Evolutionary conservation across 2,113 vertebrate genomes (phyloP).

Genomic region (Megatriorchis doriae): DNA sequence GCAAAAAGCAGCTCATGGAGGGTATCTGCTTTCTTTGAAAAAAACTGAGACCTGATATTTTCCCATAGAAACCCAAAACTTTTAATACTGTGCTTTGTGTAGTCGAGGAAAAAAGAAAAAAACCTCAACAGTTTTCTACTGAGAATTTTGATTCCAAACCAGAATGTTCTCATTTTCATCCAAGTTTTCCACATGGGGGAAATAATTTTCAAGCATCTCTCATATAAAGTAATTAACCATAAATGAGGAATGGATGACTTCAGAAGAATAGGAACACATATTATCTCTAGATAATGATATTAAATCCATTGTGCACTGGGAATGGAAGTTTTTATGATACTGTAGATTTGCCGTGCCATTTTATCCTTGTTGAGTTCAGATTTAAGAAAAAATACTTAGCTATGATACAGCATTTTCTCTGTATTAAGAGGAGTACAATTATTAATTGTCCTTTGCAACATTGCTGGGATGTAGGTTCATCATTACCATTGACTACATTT

Average conservation of each 20-base stretch:
- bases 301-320: neutral
- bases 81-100: neutral
- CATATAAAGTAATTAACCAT: conserved; percentile 36
- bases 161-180: conserved; percentile 45
- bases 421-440: neutral
- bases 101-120: neutral
- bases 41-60: neutral
- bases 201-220: conserved; percentile 35
- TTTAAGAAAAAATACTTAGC: neutral
- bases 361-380: conserved; percentile 4
- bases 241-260: neutral
- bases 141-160: conserved; percentile 10
- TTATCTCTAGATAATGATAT: conserved; percentile 20
- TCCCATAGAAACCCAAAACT: neutral
- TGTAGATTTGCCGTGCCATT: neutral
- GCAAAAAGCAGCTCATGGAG: neutral
- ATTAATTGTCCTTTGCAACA: neutral
- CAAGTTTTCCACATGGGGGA: conserved; percentile 18
- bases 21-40: neutral
- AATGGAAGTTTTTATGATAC: neutral
- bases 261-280: neutral
- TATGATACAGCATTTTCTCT: neutral
- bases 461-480: neutral
- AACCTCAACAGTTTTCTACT: neutral
- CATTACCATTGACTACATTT: neutral